phyloP scores from a whole-genome alignment of 1,140 invertebrate species.

The Conopomorpha cramerella region DNA sequence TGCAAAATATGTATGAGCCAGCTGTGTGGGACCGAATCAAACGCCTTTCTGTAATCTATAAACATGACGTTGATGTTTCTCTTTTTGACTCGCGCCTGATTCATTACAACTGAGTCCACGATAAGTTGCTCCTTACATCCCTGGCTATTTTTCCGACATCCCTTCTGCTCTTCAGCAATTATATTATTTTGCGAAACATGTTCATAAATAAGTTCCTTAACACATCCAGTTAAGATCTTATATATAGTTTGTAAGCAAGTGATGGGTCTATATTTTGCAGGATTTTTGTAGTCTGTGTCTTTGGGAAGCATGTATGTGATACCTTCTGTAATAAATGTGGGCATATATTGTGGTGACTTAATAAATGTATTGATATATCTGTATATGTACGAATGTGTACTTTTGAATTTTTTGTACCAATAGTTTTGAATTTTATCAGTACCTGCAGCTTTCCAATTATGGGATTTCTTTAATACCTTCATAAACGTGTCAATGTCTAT shows the following conservation, averaged over 20 bases:
- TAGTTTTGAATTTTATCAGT: not conserved
- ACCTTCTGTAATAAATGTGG: constrained; percentile 1
- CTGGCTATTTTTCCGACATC: constrained; percentile 1
- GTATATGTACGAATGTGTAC: no score
- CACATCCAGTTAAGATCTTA: constrained; percentile 1
- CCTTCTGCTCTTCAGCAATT: constrained; percentile 4
- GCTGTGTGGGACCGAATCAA: constrained; percentile 1
- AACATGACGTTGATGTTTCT: no score
- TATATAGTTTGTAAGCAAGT: no score
- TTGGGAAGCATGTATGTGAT: constrained; percentile 2
- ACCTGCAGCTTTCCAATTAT: constrained; percentile 1
- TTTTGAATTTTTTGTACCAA: no score
- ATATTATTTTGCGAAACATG: no score
- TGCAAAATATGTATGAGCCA: constrained; percentile 1
- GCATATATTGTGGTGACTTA: not conserved
- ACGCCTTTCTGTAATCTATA: constrained; percentile 1
- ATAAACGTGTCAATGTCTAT: not conserved
- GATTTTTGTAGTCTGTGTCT: constrained; percentile 2
- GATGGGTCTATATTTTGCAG: no score
- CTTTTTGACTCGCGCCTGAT: no score
- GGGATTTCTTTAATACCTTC: not conserved
- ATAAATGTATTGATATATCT: constrained; percentile 3
- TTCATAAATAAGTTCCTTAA: not conserved
- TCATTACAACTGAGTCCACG: no score
- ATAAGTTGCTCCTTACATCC: no score